Evolutionary conservation across 2,888 invertebrate species (phyloP), one percentile per base, ranked within the genome.

Genomic region (Drosophila rubida): DNA sequence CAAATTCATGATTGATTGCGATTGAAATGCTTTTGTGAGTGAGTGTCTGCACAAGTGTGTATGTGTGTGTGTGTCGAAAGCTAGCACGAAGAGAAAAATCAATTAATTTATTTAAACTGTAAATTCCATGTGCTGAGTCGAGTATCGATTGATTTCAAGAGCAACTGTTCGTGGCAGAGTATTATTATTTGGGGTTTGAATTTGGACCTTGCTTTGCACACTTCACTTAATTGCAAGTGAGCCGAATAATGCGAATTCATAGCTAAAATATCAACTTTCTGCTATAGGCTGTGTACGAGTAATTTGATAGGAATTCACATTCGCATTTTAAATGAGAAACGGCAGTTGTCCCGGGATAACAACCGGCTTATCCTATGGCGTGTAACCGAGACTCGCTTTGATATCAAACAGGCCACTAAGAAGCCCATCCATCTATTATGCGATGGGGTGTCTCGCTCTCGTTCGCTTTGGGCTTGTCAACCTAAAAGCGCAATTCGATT

Each of bases 1-100:
- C 41, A 42, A 61, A 71, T 61, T 64, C 68, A 50, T 66, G 69
- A 84, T 85, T 81, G 79, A 85, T 75, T 69, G 82, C 65, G 51
- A 68, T 61, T 70, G 67, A 63, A 57, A 64, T 41, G 55, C 23
- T 54, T 49, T 13, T 58, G 23, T 35, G 35, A 27, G 42, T 2
- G 39, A 23, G 19, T 30, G 13, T 11, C n/a, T 32, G 16, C 35
- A 27, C 11, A 27, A n/a, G 19, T 41, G 39, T n/a, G n/a, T n/a
- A n/a, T n/a, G n/a, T n/a, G n/a, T n/a, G n/a, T n/a, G n/a, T n/a
- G n/a, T 23, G 13, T 25, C 19, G 9, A 25, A 23, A 54, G 32
- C 32, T n/a, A 2, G 25, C 8, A 8, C n/a, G 5, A 45, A 25
- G 51, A 62, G 54, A 39, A 65, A 78, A 69, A 67, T 74, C 69